phyloP scores from a whole-genome alignment of 2,113 vertebrate species.

The Syngnathus floridae region DNA sequence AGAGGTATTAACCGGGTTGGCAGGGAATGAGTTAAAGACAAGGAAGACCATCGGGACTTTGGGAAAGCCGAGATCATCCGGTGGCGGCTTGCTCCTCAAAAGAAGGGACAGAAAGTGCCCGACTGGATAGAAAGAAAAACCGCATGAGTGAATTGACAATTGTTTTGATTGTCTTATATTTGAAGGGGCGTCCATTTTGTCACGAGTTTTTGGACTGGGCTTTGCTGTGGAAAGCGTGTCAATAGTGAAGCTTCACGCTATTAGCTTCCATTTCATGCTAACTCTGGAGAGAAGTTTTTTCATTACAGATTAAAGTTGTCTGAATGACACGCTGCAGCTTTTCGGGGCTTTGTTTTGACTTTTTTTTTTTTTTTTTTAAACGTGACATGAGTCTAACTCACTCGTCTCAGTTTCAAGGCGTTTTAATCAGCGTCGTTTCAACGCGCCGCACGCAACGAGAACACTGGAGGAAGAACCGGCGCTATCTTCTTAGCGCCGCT shows the following conservation, averaged over 20 bases:
- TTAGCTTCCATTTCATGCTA: neutral
- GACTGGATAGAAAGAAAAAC: neutral
- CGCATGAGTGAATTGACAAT: neutral
- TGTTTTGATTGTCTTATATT: neutral
- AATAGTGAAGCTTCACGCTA: neutral
- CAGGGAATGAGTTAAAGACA: neutral
- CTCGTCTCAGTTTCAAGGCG: neutral
- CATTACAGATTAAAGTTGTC: slow-evolving; percentile 1
- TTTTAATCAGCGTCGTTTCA: slow-evolving; percentile 8
- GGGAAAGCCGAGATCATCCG: neutral
- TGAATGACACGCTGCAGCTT: neutral
- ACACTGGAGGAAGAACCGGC: neutral
- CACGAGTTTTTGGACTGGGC: neutral
- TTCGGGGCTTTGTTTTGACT: too few species aligned
- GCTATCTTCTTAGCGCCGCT: slow-evolving; percentile 2
- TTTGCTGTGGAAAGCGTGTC: neutral
- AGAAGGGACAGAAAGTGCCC: too few species aligned
- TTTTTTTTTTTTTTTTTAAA: neutral
- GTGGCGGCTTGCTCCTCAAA: neutral
- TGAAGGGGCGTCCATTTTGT: neutral
- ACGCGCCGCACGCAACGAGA: neutral
- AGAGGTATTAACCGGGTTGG: too few species aligned
- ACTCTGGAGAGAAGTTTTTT: slow-evolving; percentile 12
- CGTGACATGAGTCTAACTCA: neutral
- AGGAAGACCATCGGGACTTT: neutral